Conservation (phyloP, 1,140 invertebrate genomes). For the Thrips palmi region DNA sequence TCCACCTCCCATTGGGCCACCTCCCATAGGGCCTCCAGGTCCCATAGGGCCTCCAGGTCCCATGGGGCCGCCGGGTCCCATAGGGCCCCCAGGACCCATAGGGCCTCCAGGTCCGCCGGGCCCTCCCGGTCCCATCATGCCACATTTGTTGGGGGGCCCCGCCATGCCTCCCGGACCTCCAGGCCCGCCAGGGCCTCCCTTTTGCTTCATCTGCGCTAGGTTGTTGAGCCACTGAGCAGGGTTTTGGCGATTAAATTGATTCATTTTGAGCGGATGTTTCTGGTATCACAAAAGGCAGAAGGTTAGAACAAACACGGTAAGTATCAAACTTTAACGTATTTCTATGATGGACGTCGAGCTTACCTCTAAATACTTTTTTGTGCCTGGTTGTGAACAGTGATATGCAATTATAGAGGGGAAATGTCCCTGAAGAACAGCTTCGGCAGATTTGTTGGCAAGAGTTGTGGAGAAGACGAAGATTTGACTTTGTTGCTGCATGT, state of each 20-base stretch:
- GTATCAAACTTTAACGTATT: slow-evolving; percentile 2
- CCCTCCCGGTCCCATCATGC: slow-evolving; percentile 2
- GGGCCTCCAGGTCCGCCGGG: slow-evolving; percentile 1
- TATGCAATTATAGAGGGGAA: slow-evolving; percentile 85
- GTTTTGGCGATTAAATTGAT: slow-evolving; percentile 65
- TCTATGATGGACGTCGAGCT: slow-evolving; percentile 10
- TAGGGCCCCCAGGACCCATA: slow-evolving; percentile 10
- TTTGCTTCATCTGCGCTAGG: slow-evolving; percentile 54
- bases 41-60: too few relatives aligned
- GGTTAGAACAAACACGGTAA: slow-evolving; percentile 5
- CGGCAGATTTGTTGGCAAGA: slow-evolving; percentile 86
- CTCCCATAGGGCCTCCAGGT: slow-evolving; percentile 29
- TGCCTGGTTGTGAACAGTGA: slow-evolving; percentile 85
- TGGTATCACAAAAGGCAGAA: slow-evolving; percentile 24
- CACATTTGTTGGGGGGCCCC: slow-evolving; percentile 17
- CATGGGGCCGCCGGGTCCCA: slow-evolving; percentile 13
- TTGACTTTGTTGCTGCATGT: slow-evolving; percentile 92
- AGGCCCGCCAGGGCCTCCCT: slow-evolving; percentile 33
- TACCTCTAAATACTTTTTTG: slow-evolving; percentile 88
- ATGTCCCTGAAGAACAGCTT: slow-evolving; percentile 72
- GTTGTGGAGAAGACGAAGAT: slow-evolving; percentile 94
- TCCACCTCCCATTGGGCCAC: slow-evolving; percentile 26
- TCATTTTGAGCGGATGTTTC: slow-evolving; percentile 79
- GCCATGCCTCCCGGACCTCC: slow-evolving; percentile 22
- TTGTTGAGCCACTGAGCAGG: slow-evolving; percentile 64